Conservation (phyloP, 2,888 invertebrate species). For the Amiota minor region DNA sequence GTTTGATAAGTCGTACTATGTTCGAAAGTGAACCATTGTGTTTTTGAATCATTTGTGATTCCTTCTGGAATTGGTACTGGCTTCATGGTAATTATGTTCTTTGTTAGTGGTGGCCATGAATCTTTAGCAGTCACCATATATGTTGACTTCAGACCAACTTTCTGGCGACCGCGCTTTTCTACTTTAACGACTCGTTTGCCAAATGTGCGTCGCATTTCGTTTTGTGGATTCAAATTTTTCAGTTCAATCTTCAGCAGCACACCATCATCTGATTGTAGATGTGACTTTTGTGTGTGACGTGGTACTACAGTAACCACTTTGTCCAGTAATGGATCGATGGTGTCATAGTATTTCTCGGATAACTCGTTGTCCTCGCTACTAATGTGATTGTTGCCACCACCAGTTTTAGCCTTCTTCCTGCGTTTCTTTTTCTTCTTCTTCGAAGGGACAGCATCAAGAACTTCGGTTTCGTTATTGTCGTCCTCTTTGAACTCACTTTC, state of each 20-base stretch:
- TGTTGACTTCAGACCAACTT: conserved; percentile 78
- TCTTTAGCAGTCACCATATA: conserved; percentile 82
- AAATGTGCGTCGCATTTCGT: conserved; percentile 87
- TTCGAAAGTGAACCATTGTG: conserved; percentile 81
- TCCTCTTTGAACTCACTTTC: conserved; percentile 82
- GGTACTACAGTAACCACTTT: conserved; percentile 63
- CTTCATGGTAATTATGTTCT: conserved; percentile 83
- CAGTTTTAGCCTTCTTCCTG: conserved; percentile 77
- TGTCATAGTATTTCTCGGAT: conserved; percentile 68
- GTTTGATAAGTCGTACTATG: conserved; percentile 84
- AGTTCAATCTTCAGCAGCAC: conserved; percentile 79
- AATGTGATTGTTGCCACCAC: conserved; percentile 73
- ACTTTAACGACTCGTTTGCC: conserved; percentile 84
- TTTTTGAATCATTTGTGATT: conserved; percentile 53
- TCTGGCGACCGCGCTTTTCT: conserved; percentile 77
- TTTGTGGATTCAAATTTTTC: conserved; percentile 84
- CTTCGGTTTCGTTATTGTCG: conserved; percentile 77
- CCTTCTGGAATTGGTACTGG: conserved; percentile 73
- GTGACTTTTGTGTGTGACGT: conserved; percentile 49
- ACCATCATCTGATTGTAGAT: conserved; percentile 75
- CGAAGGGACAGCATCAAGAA: conserved; percentile 69
- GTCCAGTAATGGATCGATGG: conserved; percentile 67
- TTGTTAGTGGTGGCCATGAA: conserved; percentile 81
- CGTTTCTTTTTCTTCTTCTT: conserved; percentile 79
- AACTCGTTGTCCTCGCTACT: conserved; percentile 79